Conservation (phyloP, 2,888 invertebrate species). For the Nephrotoma guestfalica region DNA sequence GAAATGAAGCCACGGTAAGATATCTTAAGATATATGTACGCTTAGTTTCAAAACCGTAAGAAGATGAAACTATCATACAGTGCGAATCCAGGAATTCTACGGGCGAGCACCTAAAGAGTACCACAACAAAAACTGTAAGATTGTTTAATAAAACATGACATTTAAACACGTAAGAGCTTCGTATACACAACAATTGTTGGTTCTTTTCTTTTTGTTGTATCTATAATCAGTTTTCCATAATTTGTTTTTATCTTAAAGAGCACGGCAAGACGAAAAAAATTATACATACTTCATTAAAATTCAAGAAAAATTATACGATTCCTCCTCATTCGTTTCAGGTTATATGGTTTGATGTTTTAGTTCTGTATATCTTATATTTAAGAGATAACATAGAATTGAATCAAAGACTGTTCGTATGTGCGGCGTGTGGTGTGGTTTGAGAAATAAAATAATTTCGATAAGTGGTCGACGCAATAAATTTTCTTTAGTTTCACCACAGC, state of each 20-base stretch:
- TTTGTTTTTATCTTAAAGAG: neutral
- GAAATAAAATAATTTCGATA: constrained; percentile 7
- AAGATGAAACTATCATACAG: neutral
- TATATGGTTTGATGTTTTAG: neutral
- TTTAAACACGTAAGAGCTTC: neutral
- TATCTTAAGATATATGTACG: too few species aligned
- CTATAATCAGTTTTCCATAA: neutral
- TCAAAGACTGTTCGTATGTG: neutral
- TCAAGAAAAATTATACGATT: neutral
- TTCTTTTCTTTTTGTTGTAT: neutral
- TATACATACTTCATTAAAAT: neutral
- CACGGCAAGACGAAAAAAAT: neutral
- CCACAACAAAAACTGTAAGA: neutral
- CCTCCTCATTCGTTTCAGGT: neutral
- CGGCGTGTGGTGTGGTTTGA: neutral
- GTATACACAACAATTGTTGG: neutral
- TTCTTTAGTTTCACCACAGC: neutral
- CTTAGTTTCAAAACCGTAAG: neutral
- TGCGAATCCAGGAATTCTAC: neutral
- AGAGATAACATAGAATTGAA: neutral
- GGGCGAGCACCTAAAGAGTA: too few species aligned
- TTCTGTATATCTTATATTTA: neutral
- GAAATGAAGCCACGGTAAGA: too few species aligned
- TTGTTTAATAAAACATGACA: constrained; percentile 6
- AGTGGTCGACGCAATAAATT: constrained; percentile 9